A percentile compares a stretch with the other conserved stretches of the same genome.
phyloP scores from a whole-genome alignment of 2,113 vertebrate genomes.

The Philantomba maxwellii region DNA sequence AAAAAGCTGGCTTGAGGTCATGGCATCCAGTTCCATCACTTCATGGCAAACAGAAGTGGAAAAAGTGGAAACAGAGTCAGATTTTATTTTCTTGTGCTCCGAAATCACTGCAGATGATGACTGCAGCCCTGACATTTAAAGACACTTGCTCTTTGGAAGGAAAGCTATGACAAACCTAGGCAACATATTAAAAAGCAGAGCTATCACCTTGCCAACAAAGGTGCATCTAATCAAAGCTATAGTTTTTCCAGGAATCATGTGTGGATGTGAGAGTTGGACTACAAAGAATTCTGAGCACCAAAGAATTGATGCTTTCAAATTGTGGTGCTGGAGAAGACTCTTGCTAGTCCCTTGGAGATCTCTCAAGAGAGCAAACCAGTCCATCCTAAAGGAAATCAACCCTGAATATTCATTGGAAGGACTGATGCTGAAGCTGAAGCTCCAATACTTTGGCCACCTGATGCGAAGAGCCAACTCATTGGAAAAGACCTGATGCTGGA shows the following conservation, averaged over 20 bases:
- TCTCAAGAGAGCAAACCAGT: neutral
- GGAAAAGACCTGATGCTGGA: neutral
- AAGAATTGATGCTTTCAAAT: neutral
- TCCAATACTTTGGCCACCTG: neutral
- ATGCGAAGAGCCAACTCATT: neutral
- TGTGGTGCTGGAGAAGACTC: neutral
- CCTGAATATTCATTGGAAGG: neutral
- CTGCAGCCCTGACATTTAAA: neutral
- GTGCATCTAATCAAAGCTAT: neutral
- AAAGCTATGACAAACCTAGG: neutral
- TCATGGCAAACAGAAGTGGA: neutral
- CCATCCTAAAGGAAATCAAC: neutral
- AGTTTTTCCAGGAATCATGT: neutral
- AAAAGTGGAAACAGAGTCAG: neutral
- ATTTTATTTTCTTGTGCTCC: neutral
- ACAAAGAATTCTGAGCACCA: neutral
- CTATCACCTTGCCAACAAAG: neutral
- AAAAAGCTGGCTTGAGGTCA: neutral
- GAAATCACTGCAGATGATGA: neutral
- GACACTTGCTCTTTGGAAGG: neutral
- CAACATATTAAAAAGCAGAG: neutral
- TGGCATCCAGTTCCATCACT: neutral
- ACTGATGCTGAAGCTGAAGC: neutral
- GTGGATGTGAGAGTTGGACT: neutral
- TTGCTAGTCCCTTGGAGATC: neutral